Evolutionary conservation across 2,888 invertebrate genomes (phyloP).

Genomic region (Melikaiella ostensackeni): DNA sequence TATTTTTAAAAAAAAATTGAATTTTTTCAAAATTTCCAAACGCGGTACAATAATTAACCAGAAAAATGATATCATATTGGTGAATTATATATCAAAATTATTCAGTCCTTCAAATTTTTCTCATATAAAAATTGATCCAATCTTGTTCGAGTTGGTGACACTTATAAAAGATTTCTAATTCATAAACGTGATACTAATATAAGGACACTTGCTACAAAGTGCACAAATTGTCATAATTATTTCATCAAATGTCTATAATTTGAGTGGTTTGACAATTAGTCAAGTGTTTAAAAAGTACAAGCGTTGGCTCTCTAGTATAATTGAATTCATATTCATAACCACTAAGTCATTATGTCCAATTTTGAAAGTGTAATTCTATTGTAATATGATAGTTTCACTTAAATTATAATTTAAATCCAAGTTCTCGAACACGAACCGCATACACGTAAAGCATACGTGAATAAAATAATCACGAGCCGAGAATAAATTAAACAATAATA

Average conservation of each 20-base stretch:
- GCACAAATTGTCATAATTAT: no score
- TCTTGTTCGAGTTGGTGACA: not conserved
- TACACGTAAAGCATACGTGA: not conserved
- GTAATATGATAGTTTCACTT: constrained; percentile 3
- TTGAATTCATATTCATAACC: not conserved
- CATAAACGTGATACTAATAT: not conserved
- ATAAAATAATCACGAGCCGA: no score
- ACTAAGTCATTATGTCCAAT: not conserved
- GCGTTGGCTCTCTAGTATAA: not conserved
- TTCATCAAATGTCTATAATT: not conserved
- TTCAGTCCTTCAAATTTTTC: no score
- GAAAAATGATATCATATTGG: no score
- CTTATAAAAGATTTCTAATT: not conserved
- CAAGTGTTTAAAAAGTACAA: not conserved
- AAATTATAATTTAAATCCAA: not conserved
- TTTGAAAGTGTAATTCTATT: constrained; percentile 16
- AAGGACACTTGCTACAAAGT: no score
- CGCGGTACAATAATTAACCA: no score
- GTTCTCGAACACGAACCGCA: not conserved
- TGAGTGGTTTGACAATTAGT: not conserved
- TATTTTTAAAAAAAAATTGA: no score
- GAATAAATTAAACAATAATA: not conserved
- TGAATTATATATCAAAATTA: no score
- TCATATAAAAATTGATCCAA: not conserved
- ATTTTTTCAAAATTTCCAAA: no score